These are phyloP conservation scores for Chauna torquata DNA, from an alignment of 2,113 vertebrate species.

Conservation along the genomic window DNA sequence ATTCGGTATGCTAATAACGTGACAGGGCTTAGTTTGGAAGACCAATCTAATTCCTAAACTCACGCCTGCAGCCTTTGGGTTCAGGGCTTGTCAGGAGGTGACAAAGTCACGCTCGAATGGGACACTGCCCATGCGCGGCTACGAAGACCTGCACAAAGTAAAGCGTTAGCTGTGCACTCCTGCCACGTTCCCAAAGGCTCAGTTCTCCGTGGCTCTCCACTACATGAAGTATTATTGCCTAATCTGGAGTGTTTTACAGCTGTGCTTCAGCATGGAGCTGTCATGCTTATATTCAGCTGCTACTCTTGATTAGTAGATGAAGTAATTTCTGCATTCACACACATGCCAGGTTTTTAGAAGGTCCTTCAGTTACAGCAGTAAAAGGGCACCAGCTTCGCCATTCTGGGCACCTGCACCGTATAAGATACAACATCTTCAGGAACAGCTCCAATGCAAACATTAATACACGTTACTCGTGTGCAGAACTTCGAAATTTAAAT, in stretches of 20 bases:
- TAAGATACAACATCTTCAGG: not conserved
- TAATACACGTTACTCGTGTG: not conserved
- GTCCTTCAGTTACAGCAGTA: not conserved
- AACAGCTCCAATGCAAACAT: not conserved
- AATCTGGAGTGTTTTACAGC: not conserved
- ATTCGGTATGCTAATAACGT: not conserved
- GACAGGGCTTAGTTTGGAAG: not conserved
- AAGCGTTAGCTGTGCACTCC: not conserved
- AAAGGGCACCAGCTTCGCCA: not conserved
- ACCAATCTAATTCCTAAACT: not conserved
- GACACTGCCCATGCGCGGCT: not conserved
- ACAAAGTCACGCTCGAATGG: fast-evolving
- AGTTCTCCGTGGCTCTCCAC: not conserved
- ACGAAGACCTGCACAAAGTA: not conserved
- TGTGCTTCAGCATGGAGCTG: not conserved
- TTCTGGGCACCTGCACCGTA: not conserved
- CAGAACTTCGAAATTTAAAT: not conserved
- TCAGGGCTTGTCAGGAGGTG: not conserved
- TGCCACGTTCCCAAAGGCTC: not conserved
- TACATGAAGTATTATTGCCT: not conserved
- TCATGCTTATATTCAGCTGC: not conserved
- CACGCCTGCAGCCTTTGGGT: not conserved
- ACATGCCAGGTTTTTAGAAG: not conserved
- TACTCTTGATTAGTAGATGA: not conserved
- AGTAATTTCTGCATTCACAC: not conserved